Conservation (phyloP, 2,888 invertebrate species). For the Loripinus fragilis region DNA sequence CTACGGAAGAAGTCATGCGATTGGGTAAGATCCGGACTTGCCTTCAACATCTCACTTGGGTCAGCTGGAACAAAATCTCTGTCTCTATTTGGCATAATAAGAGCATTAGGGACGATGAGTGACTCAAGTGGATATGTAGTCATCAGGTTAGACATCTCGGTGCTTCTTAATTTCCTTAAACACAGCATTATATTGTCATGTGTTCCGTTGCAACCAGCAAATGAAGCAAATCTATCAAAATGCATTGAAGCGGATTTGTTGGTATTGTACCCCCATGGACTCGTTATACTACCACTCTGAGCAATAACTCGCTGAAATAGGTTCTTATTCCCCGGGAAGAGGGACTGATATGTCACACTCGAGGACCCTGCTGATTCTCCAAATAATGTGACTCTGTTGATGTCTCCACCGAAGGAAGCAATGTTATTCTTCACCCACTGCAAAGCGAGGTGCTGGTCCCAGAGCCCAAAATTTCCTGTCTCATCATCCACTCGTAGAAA, state of each 20-base stretch:
- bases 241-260: background rate
- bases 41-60: background rate
- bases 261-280: constrained; percentile 19
- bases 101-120: too few species aligned
- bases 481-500: constrained; percentile 62
- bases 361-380: constrained; percentile 72
- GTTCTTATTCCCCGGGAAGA: constrained; percentile 62
- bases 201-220: constrained; percentile 13
- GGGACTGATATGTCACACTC: constrained; percentile 60
- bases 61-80: background rate
- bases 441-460: constrained; percentile 71
- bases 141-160: background rate
- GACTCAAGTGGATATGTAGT: background rate
- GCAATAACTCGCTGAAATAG: constrained; percentile 68
- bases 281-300: constrained; percentile 60
- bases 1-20: constrained; percentile 7
- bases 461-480: constrained; percentile 70
- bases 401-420: constrained; percentile 64
- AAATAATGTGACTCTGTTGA: constrained; percentile 62
- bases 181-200: constrained; percentile 23
- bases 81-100: background rate
- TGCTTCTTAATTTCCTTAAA: background rate
- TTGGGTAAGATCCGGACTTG: background rate
- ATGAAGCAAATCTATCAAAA: constrained; percentile 16
- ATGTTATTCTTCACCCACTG: constrained; percentile 71